These are phyloP conservation scores for Gnathonemus echidnorhynchus DNA, from an alignment of 2,113 vertebrate genomes.

Conservation along the genomic window DNA sequence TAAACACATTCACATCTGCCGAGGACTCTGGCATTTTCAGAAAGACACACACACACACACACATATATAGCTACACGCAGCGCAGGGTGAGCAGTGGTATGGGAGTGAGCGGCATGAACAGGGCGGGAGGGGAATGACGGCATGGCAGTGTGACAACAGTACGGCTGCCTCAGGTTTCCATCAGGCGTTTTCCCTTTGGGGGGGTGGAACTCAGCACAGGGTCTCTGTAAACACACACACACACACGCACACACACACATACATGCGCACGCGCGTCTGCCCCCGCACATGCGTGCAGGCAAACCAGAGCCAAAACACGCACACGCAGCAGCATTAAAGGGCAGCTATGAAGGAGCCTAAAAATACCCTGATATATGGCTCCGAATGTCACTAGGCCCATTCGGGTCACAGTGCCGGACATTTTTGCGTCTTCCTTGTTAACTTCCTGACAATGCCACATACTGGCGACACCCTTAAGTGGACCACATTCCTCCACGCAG, in stretches of 20 bases:
- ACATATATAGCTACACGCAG: not conserved
- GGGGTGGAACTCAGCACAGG: not conserved
- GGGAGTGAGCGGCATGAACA: not conserved
- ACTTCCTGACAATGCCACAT: not conserved
- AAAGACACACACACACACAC: not conserved
- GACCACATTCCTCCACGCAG: not conserved
- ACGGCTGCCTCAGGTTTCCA: not conserved
- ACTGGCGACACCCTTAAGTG: not conserved
- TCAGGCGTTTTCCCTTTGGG: not conserved
- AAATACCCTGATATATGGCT: constrained; percentile 10
- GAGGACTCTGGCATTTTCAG: not conserved
- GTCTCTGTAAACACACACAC: not conserved
- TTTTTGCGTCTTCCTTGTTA: not conserved
- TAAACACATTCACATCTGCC: too few species aligned
- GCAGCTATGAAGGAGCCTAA: not conserved
- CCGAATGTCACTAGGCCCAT: not conserved
- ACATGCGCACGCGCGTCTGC: not conserved
- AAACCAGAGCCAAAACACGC: not conserved
- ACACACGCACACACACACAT: not conserved
- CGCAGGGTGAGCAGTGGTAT: not conserved
- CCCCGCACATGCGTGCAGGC: not conserved
- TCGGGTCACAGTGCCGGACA: not conserved
- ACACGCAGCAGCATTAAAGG: constrained; percentile 5
- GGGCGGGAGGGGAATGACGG: not conserved
- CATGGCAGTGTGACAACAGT: not conserved